phyloP scores from a whole-genome alignment of 2,888 invertebrate species.

The Eupelmus urozonus region DNA sequence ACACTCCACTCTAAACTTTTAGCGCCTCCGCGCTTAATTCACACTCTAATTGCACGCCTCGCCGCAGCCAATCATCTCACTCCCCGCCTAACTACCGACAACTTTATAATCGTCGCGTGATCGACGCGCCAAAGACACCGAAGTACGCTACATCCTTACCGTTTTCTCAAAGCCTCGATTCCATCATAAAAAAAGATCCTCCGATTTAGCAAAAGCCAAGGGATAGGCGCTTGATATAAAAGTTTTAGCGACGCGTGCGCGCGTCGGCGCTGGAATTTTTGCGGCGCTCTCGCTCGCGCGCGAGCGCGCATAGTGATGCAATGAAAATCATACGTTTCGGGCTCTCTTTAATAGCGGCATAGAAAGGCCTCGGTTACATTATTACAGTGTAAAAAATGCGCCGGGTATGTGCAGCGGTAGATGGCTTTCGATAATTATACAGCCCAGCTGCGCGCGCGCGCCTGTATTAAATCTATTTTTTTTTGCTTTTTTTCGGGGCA shows the following conservation, averaged over 20 bases:
- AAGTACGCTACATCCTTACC: too few species aligned
- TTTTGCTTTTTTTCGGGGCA: not conserved
- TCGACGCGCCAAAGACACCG: too few species aligned
- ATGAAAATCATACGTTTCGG: slow-evolving; percentile 53
- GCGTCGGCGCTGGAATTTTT: not conserved
- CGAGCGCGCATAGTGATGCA: too few species aligned
- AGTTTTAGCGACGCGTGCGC: too few species aligned
- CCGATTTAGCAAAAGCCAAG: too few species aligned
- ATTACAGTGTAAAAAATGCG: slow-evolving; percentile 45
- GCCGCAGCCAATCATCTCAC: not conserved
- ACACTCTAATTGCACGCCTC: slow-evolving; percentile 16
- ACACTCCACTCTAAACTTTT: not conserved
- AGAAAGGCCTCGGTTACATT: slow-evolving; percentile 53
- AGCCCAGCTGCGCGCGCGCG: not conserved
- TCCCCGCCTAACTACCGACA: slow-evolving; percentile 36
- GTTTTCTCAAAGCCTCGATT: too few species aligned
- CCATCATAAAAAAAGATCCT: too few species aligned
- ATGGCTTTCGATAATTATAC: slow-evolving; percentile 53
- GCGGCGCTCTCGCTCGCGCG: too few species aligned
- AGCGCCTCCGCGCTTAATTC: slow-evolving; percentile 13
- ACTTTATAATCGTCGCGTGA: slow-evolving; percentile 39
- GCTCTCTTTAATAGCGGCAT: slow-evolving; percentile 42
- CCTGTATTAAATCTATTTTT: slow-evolving; percentile 32
- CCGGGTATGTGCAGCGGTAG: slow-evolving; percentile 1
- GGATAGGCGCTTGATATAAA: too few species aligned